Base-by-base conservation (phyloP, 2,113 vertebrate genomes). In the Aspidoscelis tigris region DNA sequence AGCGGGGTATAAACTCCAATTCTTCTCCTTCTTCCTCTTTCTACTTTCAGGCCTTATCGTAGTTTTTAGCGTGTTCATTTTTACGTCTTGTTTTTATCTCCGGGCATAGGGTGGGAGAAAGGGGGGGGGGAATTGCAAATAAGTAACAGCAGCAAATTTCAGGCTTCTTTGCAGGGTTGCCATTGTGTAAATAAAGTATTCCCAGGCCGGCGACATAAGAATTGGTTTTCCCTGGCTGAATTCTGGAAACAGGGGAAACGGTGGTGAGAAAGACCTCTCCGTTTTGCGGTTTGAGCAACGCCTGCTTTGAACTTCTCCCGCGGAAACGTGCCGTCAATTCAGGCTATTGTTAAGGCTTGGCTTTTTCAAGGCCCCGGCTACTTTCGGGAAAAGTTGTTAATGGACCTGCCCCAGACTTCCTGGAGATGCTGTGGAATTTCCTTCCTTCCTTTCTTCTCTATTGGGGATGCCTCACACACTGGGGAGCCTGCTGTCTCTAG, bases 381-480 rank as follows among this genome's bases (percentile, higher is more conserved):
- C 33, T 2, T 10, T 50, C n/a, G 5, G n/a, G 5, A 11, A 21
- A 26, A 41, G 21, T 66, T 79, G 58, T 53, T 50, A 58, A 50
- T 16, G 18, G 68, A 71, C 14, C 61, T 7, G 47, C 8, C 5
- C 47, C 66, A 81, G 50, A 39, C 79, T 81, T 81, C 79, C 47
- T 81, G 53, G 5, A 68, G 71, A 55, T 10, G n/a, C 21, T 58
- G n/a, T 81, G 50, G 79, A 71, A 81, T 81, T 81, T 81, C 79
- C 79, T 81, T 81, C 79, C 79, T 81, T 78, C 77, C 77, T 78
- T 55, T 33, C 76, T 78, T 41, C 18, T 7, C 20, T 1, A 20
- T 69, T 18, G 10, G 26, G 65, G 79, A 71, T 41, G 47, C n/a
- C 64, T 71, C 47, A 10, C 16, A 81, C 55, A 71, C 3, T 3